These are phyloP conservation scores for Oscheius myriophilus DNA, from an alignment of 2,888 invertebrate genomes.

Conservation along the genomic window DNA sequence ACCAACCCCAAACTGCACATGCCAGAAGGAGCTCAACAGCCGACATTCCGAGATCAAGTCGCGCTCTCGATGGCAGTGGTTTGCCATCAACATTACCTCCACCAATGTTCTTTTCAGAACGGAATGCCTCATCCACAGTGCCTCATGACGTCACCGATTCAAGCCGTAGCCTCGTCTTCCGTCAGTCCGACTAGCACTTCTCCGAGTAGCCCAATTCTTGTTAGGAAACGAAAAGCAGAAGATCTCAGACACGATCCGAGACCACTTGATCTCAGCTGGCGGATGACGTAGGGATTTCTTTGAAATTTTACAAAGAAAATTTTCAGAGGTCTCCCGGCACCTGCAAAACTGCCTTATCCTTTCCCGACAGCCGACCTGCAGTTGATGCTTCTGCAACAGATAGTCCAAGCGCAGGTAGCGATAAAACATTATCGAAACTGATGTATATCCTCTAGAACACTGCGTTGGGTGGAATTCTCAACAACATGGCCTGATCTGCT, in stretches of 20 bases:
- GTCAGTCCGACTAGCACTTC: constrained; percentile 11
- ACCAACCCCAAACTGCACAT: constrained; percentile 68
- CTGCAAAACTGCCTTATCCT: constrained; percentile 16
- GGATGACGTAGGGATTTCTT: constrained; percentile 2
- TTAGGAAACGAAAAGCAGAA: constrained; percentile 25
- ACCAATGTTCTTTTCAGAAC: neutral
- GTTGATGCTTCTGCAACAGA: constrained; percentile 30
- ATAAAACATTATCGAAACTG: too few relatives aligned
- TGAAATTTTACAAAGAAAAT: neutral
- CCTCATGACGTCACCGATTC: constrained; percentile 12
- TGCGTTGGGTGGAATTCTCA: constrained; percentile 20
- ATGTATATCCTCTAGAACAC: neutral
- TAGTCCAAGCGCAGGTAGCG: constrained; percentile 31
- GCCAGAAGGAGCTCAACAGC: constrained; percentile 38
- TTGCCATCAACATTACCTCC: neutral
- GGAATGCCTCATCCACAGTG: constrained; percentile 9
- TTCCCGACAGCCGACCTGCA: constrained; percentile 21
- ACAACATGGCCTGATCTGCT: constrained; percentile 17
- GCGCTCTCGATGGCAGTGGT: constrained; percentile 24
- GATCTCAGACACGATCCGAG: constrained; percentile 9
- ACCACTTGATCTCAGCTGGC: constrained; percentile 28
- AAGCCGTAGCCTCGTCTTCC: constrained; percentile 8
- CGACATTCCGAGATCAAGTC: constrained; percentile 22
- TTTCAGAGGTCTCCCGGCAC: constrained; percentile 6
- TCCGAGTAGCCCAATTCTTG: constrained; percentile 7